Evolutionary conservation across 2,797 vertebrate species (phyloP).

Genomic region (Ptychobarbus kaznakovi): DNA sequence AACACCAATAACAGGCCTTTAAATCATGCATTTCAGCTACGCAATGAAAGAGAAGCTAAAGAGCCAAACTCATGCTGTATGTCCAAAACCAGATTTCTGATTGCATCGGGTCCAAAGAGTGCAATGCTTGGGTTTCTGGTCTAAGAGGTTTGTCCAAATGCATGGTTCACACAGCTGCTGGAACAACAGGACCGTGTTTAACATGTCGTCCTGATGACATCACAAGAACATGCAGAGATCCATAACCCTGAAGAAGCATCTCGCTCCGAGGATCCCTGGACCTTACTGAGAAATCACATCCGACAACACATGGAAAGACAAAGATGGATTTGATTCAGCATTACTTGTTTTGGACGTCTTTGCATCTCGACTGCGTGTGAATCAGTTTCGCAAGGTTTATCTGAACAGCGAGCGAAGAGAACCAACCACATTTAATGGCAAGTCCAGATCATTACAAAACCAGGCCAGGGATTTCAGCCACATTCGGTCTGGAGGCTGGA

Average conservation of each 20-base stretch:
- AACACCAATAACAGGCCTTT: background rate
- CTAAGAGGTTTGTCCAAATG: background rate
- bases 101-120: background rate
- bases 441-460: conserved; percentile 39
- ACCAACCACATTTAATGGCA: conserved; percentile 1
- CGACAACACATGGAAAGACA: background rate
- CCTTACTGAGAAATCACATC: background rate
- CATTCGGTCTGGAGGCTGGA: conserved; percentile 57
- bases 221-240: background rate
- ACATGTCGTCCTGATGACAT: background rate
- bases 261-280: background rate
- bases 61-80: background rate
- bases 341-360: background rate
- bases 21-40: background rate
- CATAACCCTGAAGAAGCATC: background rate
- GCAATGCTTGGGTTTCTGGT: background rate
- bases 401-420: background rate
- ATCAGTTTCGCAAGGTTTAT: conserved; percentile 14
- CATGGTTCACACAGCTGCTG: background rate
- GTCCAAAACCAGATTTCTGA: background rate
- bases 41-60: background rate
- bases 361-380: background rate
- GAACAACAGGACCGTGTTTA: background rate
- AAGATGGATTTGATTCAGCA: background rate
- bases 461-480: conserved; percentile 57